Evolutionary conservation across 2,888 invertebrate species (phyloP), one percentile per base, ranked within the genome.

Genomic region (Phalangium opilio): DNA sequence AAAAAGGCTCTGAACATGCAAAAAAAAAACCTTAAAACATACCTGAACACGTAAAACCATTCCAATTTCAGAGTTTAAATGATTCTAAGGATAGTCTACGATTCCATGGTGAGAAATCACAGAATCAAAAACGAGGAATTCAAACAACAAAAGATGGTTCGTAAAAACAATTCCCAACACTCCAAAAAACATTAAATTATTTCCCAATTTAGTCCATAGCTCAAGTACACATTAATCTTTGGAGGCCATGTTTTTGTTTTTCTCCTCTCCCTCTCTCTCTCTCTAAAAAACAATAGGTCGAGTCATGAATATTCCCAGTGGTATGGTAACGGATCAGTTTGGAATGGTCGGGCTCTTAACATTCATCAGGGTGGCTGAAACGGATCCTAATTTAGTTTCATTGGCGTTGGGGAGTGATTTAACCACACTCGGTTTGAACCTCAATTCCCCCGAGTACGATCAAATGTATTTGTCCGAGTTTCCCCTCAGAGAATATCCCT

Each of bases 261-360:
- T n/a, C n/a, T n/a, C n/a, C n/a, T n/a, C n/a, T n/a, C n/a, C n/a
- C n/a, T n/a, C n/a, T n/a, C n/a, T n/a, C n/a, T n/a, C n/a, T n/a
- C n/a, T n/a, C n/a, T n/a, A n/a, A n/a, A n/a, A n/a, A n/a, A n/a
- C n/a, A n/a, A n/a, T 66, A 89, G 89, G 90, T 61, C 84, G 86
- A 74, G 91, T 98, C 63, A 87, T 93, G 67, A 93, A 95, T 73
- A 96, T 99, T 73, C 98, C 98, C 54, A 79, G 81, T 58, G 87
- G 87, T 65, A 98, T 99, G 96, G 89, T 99, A 57, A 86, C 84
- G 61, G 98, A 99, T 72, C 98, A 98, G 73, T 98, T 93, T 69
- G 98, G 98, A 61, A 96, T 99, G 75, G 93, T 96, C 58, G 98
- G 98, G 42, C 76, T 99, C 60, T 73, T 99, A 68, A 91, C 96